Percentiles rank a stretch among this genome's conserved stretches.
Evolutionary conservation across 1,140 invertebrate species (phyloP).

Genomic region (Nebria ingens): DNA sequence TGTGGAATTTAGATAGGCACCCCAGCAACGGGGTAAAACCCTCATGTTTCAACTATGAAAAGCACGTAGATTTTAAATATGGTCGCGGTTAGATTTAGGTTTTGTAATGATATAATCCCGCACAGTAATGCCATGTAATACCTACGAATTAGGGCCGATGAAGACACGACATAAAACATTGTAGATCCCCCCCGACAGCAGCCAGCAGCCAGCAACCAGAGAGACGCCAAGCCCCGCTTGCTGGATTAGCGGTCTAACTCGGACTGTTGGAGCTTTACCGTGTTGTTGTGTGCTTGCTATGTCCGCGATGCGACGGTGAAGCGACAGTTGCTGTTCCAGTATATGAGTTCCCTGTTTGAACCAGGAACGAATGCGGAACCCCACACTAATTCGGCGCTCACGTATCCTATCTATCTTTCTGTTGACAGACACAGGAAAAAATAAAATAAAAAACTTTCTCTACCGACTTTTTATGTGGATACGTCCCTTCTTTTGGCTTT

Average conservation of each 20-base stretch:
- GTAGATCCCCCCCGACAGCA: conserved; percentile 9
- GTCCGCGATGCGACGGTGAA: background rate
- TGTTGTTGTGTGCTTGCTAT: background rate
- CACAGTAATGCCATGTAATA: conserved; percentile 20
- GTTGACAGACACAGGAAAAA: background rate
- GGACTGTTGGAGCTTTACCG: background rate
- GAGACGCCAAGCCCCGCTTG: background rate
- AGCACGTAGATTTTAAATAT: conserved; percentile 21
- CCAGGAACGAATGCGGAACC: too few relatives aligned
- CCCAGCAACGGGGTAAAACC: background rate
- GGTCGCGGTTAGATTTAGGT: conserved; percentile 19
- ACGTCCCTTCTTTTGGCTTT: background rate
- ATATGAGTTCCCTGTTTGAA: too few relatives aligned
- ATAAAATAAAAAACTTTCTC: background rate
- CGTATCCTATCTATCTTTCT: too few relatives aligned
- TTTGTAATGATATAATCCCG: conserved; percentile 21
- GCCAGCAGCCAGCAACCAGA: background rate
- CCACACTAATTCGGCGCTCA: too few relatives aligned
- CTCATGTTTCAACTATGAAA: conserved; percentile 5
- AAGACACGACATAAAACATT: conserved; percentile 22
- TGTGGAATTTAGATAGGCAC: background rate
- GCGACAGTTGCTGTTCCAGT: too few relatives aligned
- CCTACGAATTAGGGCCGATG: conserved; percentile 21
- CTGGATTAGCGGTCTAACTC: conserved; percentile 4
- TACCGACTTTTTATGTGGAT: background rate